Conservation (phyloP, 2,888 invertebrate species). For the Abrostola tripartita region DNA sequence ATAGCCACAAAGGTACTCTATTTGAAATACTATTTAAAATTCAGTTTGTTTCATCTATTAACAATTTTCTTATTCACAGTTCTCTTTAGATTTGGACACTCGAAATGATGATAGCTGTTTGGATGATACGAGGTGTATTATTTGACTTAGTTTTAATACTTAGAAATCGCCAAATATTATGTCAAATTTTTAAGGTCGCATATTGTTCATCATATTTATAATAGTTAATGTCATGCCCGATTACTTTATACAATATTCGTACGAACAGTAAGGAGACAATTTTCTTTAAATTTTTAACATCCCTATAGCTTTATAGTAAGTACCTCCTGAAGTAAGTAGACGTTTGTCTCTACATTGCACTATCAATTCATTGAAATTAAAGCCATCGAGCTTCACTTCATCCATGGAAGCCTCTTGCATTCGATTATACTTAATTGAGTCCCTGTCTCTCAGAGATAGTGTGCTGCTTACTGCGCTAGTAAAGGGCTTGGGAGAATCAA, state of each 20-base stretch:
- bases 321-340: not conserved
- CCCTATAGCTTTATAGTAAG: not conserved
- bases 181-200: no score
- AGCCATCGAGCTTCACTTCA: conserved; percentile 16
- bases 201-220: not conserved
- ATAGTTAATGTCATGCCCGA: no score
- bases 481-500: conserved; percentile 3
- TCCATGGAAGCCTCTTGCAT: conserved; percentile 13
- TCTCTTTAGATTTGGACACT: not conserved
- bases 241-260: no score
- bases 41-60: no score
- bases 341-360: not conserved
- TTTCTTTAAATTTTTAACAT: conserved; percentile 3
- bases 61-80: no score
- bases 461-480: not conserved
- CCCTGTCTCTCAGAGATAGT: conserved; percentile 9
- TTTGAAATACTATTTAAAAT: no score
- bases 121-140: not conserved
- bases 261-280: no score
- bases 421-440: conserved; percentile 29
- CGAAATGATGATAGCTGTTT: not conserved
- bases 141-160: no score
- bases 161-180: no score
- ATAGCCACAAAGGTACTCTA: not conserved
- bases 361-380: conserved; percentile 18